A percentile compares a stretch with the other conserved stretches of the same genome.
These are phyloP conservation scores for Geopemphigus sp. DNA, from an alignment of 1,140 invertebrate genomes.

Conservation along the genomic window DNA sequence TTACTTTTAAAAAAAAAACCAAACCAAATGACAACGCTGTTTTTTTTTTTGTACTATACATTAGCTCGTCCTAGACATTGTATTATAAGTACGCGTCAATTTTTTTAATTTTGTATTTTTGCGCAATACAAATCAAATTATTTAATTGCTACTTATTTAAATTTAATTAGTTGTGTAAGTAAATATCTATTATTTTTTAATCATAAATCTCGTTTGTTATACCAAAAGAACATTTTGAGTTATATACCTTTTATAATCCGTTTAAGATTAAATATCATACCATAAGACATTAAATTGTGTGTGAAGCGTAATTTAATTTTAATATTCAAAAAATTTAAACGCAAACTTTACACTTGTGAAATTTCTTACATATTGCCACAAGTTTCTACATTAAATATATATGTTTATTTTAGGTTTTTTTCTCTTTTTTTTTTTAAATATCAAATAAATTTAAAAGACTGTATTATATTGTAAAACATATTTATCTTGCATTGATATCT, in stretches of 20 bases:
- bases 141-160: conserved; percentile 21
- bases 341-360: background rate
- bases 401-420: background rate
- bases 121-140: conserved; percentile 15
- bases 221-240: background rate
- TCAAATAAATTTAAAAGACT: conserved; percentile 12
- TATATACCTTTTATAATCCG: background rate
- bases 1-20: background rate
- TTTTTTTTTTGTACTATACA: background rate
- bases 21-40: background rate
- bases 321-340: background rate
- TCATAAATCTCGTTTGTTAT: conserved; percentile 13
- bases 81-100: no score
- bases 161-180: background rate
- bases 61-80: background rate
- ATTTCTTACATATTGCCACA: background rate
- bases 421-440: background rate
- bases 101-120: background rate
- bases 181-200: no score
- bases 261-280: background rate
- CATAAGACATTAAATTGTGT: no score
- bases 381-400: conserved; percentile 16
- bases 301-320: background rate
- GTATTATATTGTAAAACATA: conserved; percentile 20
- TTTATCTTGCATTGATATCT: background rate